A percentile compares a stretch with the other conserved stretches of the same genome.
Evolutionary conservation across 2,797 vertebrate species (phyloP).

Genomic region (Discoglossus pictus): DNA sequence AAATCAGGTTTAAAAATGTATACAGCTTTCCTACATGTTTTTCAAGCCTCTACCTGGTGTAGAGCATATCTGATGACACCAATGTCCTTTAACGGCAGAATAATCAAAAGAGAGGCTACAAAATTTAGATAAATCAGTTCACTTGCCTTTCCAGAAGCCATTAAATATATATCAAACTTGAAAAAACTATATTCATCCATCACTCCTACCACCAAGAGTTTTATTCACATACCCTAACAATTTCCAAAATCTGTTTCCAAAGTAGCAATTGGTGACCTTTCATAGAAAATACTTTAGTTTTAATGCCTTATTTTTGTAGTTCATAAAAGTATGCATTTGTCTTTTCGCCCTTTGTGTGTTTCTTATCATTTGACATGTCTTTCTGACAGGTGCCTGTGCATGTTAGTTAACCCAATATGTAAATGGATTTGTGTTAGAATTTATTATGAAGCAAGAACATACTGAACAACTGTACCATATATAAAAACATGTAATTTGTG

Average conservation of each 20-base stretch:
- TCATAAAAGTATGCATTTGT: conserved; percentile 7
- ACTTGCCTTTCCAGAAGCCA: too few species aligned
- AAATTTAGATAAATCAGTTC: too few species aligned
- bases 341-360: neutral
- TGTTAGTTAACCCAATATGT: conserved; percentile 46
- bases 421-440: conserved; percentile 42
- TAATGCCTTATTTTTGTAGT: neutral
- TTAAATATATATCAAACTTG: too few species aligned
- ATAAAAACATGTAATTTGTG: conserved; percentile 47
- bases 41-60: too few species aligned
- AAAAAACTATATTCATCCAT: too few species aligned
- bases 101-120: too few species aligned
- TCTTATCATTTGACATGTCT: conserved; percentile 5
- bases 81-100: too few species aligned
- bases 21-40: too few species aligned
- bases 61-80: too few species aligned
- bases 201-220: too few species aligned
- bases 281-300: conserved; percentile 5
- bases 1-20: too few species aligned
- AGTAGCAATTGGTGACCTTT: conserved; percentile 20
- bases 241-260: neutral
- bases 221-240: too few species aligned
- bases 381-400: conserved; percentile 32
- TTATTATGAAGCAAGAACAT: conserved; percentile 33
- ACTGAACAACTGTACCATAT: conserved; percentile 28